These are phyloP conservation scores for Encarsia formosa DNA, from an alignment of 2,888 invertebrate species.

Conservation along the genomic window DNA sequence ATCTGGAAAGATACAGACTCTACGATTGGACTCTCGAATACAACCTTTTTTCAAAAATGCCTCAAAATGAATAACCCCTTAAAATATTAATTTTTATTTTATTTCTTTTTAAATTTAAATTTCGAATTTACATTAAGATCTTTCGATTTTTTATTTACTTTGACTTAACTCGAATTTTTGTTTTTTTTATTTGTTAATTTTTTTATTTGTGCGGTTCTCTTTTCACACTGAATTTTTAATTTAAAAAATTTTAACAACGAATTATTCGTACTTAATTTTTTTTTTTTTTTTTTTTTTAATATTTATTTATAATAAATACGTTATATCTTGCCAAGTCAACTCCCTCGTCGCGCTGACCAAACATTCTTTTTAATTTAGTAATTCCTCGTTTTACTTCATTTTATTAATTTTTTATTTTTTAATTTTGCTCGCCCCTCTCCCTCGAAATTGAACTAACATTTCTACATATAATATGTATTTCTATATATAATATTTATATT, in stretches of 20 bases:
- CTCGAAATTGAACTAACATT: constrained; percentile 37
- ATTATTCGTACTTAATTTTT: constrained; percentile 30
- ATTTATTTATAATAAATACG: constrained; percentile 21
- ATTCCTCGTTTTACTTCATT: constrained; percentile 14
- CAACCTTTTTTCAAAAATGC: constrained; percentile 38
- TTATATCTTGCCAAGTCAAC: constrained; percentile 30
- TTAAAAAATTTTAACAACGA: constrained; percentile 35
- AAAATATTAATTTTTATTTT: too few species aligned
- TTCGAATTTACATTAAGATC: too few species aligned
- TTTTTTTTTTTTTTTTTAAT: constrained; percentile 9
- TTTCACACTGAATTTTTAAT: constrained; percentile 8
- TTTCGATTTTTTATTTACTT: too few species aligned
- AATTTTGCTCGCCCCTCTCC: constrained; percentile 23
- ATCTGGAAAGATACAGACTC: constrained; percentile 15
- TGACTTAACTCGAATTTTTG: neutral
- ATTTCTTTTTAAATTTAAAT: too few species aligned
- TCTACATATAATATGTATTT: constrained; percentile 33
- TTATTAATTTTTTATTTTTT: constrained; percentile 14
- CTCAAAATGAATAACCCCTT: too few species aligned
- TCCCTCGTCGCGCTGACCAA: constrained; percentile 29
- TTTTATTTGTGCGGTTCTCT: neutral
- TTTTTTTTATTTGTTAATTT: neutral
- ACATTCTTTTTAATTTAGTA: neutral
- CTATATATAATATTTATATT: constrained; percentile 33
- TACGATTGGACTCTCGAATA: constrained; percentile 34